A percentile compares a stretch with the other conserved stretches of the same genome.
Conservation (phyloP, 2,113 vertebrate species). For the Speoplatyrhinus poulsoni region DNA sequence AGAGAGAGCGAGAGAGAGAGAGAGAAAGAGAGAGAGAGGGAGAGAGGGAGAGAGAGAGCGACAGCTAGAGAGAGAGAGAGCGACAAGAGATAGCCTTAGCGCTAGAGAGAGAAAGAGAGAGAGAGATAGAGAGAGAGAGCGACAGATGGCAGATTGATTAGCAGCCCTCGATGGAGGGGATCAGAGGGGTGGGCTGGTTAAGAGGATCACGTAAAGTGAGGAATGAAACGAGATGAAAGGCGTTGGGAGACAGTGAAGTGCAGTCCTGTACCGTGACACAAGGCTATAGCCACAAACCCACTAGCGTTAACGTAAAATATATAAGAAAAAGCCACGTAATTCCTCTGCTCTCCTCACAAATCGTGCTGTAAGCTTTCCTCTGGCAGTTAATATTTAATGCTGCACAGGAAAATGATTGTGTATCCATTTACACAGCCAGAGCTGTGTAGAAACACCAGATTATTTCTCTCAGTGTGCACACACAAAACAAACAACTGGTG, state of each 20-base stretch:
- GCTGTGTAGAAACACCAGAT: too few species aligned
- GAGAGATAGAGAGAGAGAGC: neutral
- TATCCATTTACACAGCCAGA: too few species aligned
- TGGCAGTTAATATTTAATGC: neutral
- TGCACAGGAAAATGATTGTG: too few species aligned
- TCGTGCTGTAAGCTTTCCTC: neutral
- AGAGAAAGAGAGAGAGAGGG: conserved; percentile 7
- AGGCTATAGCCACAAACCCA: neutral
- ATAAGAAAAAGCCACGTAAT: neutral
- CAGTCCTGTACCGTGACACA: conserved; percentile 8
- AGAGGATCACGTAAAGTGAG: conserved; percentile 44
- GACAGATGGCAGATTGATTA: conserved; percentile 38
- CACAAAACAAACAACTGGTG: too few species aligned
- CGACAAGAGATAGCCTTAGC: too few species aligned
- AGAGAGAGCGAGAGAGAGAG: conserved; percentile 29
- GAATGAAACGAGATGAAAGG: conserved; percentile 36
- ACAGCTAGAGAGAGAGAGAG: neutral
- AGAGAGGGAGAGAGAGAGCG: neutral
- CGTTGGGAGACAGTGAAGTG: conserved; percentile 11
- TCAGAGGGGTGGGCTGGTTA: conserved; percentile 33
- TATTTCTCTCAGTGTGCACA: too few species aligned
- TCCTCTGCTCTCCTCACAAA: neutral
- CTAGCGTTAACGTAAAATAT: neutral
- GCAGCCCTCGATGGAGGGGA: conserved; percentile 24
- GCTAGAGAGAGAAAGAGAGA: neutral